A percentile compares a stretch with the other conserved stretches of the same genome.
Evolutionary conservation across 92 coral and sea anemone genomes (phyloP).

Genomic region (Umimayanthus kanabou): DNA sequence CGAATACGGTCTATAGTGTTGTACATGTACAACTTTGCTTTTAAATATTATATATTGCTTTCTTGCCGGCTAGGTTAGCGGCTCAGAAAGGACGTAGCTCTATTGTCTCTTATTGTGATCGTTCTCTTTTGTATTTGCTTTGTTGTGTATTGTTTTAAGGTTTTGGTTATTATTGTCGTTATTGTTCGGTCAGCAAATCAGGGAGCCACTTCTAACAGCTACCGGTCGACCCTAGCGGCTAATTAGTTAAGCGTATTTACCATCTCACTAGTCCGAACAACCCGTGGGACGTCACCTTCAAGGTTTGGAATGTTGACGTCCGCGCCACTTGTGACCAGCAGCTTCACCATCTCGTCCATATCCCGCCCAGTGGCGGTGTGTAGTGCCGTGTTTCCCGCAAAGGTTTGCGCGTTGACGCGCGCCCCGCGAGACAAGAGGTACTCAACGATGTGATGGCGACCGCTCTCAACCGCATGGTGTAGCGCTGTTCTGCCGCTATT

Average conservation of each 20-base stretch:
- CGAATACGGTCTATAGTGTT: too few relatives aligned
- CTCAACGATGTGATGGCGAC: constrained; percentile 74
- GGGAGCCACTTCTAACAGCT: too few relatives aligned
- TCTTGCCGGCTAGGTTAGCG: too few relatives aligned
- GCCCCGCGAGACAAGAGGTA: constrained; percentile 85
- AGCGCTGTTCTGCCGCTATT: constrained; percentile 95
- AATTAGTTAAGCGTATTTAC: constrained; percentile 24
- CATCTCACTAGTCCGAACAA: constrained; percentile 72
- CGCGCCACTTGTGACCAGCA: constrained; percentile 76
- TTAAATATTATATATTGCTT: too few relatives aligned
- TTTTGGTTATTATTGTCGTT: too few relatives aligned
- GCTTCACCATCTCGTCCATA: constrained; percentile 81
- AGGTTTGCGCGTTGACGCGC: constrained; percentile 81
- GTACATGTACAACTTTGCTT: too few relatives aligned
- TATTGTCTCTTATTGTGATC: too few relatives aligned
- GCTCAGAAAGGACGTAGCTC: too few relatives aligned
- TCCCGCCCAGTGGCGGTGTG: constrained; percentile 97
- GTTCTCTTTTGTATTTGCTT: too few relatives aligned
- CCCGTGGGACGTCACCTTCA: constrained; percentile 89
- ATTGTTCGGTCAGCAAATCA: too few relatives aligned
- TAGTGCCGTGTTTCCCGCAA: constrained; percentile 91
- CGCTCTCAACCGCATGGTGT: constrained; percentile 98
- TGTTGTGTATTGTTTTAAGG: too few relatives aligned
- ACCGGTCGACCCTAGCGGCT: too few relatives aligned
- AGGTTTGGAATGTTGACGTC: constrained; percentile 80